Base-by-base conservation (phyloP, 1,140 invertebrate genomes). In the Cephus cinctus region DNA sequence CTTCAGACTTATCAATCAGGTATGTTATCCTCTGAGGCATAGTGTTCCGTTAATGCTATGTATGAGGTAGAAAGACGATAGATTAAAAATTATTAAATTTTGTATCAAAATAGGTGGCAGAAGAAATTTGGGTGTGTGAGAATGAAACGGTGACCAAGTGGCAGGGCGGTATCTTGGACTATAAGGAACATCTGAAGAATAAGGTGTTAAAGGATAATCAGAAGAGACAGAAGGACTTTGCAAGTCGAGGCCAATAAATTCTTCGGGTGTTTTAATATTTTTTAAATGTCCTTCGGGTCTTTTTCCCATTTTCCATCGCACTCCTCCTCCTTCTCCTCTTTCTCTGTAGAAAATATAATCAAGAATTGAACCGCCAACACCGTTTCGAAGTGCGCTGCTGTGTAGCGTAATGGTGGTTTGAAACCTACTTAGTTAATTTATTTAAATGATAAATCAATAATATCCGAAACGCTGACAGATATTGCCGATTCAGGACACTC, bases 61-160 rank as follows among this genome's bases (percentile, higher is more conserved):
- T 11, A 41, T 40, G 36, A 48, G 23, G 30, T 25, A 49, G 20
- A 38, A 14, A 18, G 8, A 25, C 30, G 20, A 18, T 50, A 42
- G 30, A 47, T 43, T 12, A 6, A 18, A 36, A 6, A 23, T 34
- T 46, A 22, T 25, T 34, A 42, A 41, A 22, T 44, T 23, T 31
- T 21, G 34, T 12, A 43, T 43, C 30, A 22, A 30, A 20, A 25
- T 46, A 98, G 94, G 96, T 99, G 18, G 96, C 96, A 14, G 88
- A 98, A 77, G 95, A 98, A 77, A 98, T 99, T 73, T 99, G 96
- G 96, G 88, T 99, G 12, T 99, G 98, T 75, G 96, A 98, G 69
- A 93, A 99, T 58, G 88, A 89, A 58, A 90, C 87, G 5, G 88
- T 97, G 9, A 98, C 94, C 2, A 98, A 98, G 77, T 99, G 97